Conservation (phyloP, 2,797 vertebrate genomes). For the Carcharodon carcharias region DNA sequence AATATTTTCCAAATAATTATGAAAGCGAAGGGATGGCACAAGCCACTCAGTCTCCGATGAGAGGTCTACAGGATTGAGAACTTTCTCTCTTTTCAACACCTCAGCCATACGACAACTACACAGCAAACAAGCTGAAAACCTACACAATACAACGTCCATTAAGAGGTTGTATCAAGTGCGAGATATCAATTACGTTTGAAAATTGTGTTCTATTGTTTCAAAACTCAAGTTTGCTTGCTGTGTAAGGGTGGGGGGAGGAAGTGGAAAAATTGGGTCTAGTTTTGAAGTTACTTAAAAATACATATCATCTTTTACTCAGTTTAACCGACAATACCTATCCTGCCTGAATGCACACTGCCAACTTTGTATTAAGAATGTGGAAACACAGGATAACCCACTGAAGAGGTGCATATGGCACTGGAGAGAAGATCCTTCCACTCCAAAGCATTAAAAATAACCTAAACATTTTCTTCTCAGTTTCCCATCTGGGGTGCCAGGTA, state of each 20-base stretch:
- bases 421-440: neutral
- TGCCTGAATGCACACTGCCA: neutral
- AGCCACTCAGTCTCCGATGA: neutral
- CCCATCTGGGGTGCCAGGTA: neutral
- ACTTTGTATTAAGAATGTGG: neutral
- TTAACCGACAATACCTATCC: neutral
- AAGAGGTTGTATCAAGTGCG: neutral
- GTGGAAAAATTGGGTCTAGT: neutral
- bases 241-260: no score
- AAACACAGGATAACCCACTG: neutral
- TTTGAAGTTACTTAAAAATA: constrained; percentile 3
- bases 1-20: neutral
- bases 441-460: neutral
- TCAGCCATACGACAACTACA: neutral
- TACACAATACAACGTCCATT: neutral
- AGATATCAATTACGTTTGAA: neutral
- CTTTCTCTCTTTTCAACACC: neutral
- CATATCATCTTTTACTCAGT: neutral
- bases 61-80: neutral
- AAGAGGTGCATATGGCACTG: neutral
- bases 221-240: neutral
- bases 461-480: neutral
- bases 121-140: neutral
- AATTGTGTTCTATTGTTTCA: constrained; percentile 1
- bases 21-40: neutral